phyloP scores from a whole-genome alignment of 2,888 invertebrate genomes.

The Desoria tigrina region DNA sequence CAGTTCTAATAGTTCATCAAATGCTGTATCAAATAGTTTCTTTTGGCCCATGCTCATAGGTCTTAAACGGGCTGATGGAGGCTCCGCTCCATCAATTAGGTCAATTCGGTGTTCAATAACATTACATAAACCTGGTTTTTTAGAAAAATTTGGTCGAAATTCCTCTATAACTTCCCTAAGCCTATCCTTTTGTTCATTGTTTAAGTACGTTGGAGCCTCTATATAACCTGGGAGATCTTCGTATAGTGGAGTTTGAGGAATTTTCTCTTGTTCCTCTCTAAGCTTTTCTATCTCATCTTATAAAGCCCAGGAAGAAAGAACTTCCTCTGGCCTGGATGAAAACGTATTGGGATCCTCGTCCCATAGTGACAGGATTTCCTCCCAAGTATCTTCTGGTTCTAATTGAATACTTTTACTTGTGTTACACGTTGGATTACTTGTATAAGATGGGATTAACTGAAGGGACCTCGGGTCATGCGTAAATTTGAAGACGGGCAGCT shows the following conservation, averaged over 20 bases:
- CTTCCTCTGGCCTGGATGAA: no score
- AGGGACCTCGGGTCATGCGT: no score
- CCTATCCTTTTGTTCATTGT: neutral
- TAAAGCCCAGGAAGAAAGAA: neutral
- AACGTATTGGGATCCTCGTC: no score
- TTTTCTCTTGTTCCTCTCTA: neutral
- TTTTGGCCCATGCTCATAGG: conserved; percentile 5
- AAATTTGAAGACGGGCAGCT: no score
- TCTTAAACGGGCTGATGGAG: neutral
- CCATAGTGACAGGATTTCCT: no score
- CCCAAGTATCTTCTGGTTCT: no score
- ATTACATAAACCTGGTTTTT: conserved; percentile 17
- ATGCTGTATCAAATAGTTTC: neutral
- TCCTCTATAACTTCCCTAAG: conserved; percentile 1
- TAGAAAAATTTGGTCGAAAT: conserved; percentile 10
- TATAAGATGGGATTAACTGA: no score
- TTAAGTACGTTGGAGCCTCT: neutral
- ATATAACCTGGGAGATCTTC: conserved; percentile 8
- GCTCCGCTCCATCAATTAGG: neutral
- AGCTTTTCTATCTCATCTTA: neutral
- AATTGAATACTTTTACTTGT: neutral
- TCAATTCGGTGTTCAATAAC: conserved; percentile 15
- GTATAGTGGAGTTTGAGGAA: neutral
- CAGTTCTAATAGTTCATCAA: conserved; percentile 6
- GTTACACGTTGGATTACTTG: no score